Base-by-base conservation (phyloP, 2,113 vertebrate species). In the Hemiprocne comata region DNA sequence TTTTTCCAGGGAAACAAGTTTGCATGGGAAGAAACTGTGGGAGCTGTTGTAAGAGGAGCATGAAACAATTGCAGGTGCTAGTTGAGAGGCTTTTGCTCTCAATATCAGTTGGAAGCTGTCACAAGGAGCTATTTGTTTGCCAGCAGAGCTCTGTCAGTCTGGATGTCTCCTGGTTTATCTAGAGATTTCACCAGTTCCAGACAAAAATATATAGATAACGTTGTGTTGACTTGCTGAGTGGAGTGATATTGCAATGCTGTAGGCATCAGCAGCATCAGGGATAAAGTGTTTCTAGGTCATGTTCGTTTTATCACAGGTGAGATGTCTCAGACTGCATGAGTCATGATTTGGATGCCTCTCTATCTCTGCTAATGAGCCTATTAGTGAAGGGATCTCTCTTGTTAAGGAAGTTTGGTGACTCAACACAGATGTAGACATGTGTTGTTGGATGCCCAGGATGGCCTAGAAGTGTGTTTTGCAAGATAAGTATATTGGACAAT, bases 111-210 rank as follows among this genome's bases (percentile, higher is more conserved):
- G 29, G 33, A 77, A 83, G 40, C 60, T 90, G 51, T 73, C 19
- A 8, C 53, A 84, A 88, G 38, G 50, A 90, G 26, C 28, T 31
- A 40, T 90, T 87, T 93, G 82, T 93, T 85, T 76, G 71, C 67
- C 70, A 88, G 88, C 64, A 92, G 53, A 82, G 28, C 31, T 85
- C 42, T 82, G 29, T 73, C 85, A 87, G 85, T 92, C 93, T 94
- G 70, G 10, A n/a, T 85, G 77, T 89, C 77, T 94, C 82, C 82
- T 92, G 25, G 51, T 94, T 94, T 92, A 72, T 75, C 77, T 85
- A 36, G 62, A 89, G n/a, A 87, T 89, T 85, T 91, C 86, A 76
- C n/a, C 58, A 73, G 71, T 93, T 84, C 40, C 36, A 92, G 84
- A 69, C 89, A 85, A 78, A 92, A 94, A 84, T 36, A 17, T n/a